Percentiles rank a stretch among this genome's conserved stretches.
Evolutionary conservation across 2,888 invertebrate genomes (phyloP).

Genomic region (Drosophila paramelanica): DNA sequence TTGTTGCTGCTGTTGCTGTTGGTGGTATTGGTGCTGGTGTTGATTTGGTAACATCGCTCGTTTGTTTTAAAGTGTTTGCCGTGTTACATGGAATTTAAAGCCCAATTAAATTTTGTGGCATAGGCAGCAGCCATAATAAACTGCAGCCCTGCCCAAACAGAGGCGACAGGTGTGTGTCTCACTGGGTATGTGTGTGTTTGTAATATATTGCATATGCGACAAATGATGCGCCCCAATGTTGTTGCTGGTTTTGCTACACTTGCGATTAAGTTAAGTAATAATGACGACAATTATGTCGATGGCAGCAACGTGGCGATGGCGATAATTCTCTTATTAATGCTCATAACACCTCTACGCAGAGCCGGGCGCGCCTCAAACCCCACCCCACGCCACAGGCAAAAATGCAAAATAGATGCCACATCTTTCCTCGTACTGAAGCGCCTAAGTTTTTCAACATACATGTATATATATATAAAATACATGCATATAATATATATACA

Average conservation of each 20-base stretch:
- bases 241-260: constrained; percentile 26
- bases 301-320: constrained; percentile 38
- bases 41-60: constrained; percentile 20
- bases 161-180: constrained; percentile 28
- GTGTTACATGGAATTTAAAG: constrained; percentile 61
- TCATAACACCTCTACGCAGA: constrained; percentile 14
- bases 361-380: not conserved
- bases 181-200: not conserved
- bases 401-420: constrained; percentile 23
- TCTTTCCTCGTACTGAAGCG: constrained; percentile 19
- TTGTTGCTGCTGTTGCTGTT: constrained; percentile 7
- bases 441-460: constrained; percentile 19
- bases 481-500: not conserved
- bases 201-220: constrained; percentile 41
- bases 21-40: constrained; percentile 15
- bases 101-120: constrained; percentile 74
- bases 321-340: constrained; percentile 63
- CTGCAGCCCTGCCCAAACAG: constrained; percentile 24
- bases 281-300: constrained; percentile 58
- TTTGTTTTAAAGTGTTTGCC: constrained; percentile 52
- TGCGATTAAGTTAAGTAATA: constrained; percentile 60
- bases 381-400: constrained; percentile 1
- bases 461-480: not conserved
- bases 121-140: constrained; percentile 53
- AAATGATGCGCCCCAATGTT: constrained; percentile 44